Base-by-base conservation (phyloP, 2,888 invertebrate genomes). In the Protophormia terraenovae region DNA sequence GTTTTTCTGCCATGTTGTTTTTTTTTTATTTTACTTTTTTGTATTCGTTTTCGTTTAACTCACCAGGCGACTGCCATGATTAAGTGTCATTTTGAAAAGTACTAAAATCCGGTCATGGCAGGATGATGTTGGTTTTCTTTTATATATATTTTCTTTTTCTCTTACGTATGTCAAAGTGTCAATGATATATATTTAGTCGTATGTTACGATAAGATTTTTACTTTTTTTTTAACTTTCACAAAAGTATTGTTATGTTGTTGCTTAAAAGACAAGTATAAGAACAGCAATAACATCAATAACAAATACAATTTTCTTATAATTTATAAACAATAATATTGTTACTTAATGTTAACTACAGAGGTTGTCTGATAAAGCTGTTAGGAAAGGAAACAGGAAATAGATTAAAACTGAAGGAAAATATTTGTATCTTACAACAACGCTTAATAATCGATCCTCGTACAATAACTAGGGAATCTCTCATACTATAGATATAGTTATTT, bases 1-100 rank as follows among this genome's bases (percentile, higher is more conserved):
- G 88, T 90, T 89, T 89, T 89, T 89, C 88, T 89, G 88, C 89
- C 88, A 88, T 88, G 87, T 87, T 72, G 16, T 10, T 38, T 89
- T 86, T 58, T 75, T 60, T 76, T 73, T 32, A 38, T 38, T 12
- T 41, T 14, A 38, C 4, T 6, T 38, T 66, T 3, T 72, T 77
- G 35, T 66, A 24, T 58, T 45, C 62, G 8, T 66, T 71, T 58
- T 58, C 53, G 58, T 60, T 72, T 72, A 71, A 66, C 79, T 71
- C 84, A 80, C 76, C 76, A 76, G 76, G 89, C 90, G 87, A 89
- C 91, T 90, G 90, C 89, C 91, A 91, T 91, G 91, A 91, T 91
- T 91, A 91, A 91, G 91, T 91, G 91, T 90, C 91, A 90, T 90
- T 91, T 91, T 90, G 91, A 91, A 91, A 91, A 91, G 91, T 91